A percentile compares a stretch with the other conserved stretches of the same genome.
phyloP scores from a whole-genome alignment of 2,113 vertebrate genomes.

The Eudorcas thomsonii region DNA sequence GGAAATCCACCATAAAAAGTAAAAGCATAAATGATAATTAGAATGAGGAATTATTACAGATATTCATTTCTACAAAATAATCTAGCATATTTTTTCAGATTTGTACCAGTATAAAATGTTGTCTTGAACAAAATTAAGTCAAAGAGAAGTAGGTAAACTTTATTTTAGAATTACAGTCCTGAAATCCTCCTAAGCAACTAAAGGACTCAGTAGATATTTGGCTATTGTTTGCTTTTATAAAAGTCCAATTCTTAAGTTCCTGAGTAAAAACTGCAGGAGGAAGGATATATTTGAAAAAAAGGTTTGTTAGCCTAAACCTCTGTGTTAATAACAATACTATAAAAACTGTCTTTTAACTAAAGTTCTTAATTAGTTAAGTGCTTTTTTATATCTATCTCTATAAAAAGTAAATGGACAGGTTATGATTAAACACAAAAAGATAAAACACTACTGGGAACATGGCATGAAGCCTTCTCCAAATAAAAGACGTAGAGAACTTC shows the following conservation, averaged over 20 bases:
- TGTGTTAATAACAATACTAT: background rate
- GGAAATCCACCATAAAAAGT: background rate
- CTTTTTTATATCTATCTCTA: background rate
- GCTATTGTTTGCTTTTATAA: background rate
- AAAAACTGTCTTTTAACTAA: background rate
- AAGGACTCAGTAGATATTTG: background rate
- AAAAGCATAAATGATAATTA: background rate
- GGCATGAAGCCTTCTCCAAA: background rate
- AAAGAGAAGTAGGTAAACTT: background rate
- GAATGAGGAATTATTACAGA: background rate
- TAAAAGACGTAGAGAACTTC: constrained; percentile 5
- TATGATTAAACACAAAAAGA: background rate
- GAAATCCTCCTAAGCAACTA: background rate
- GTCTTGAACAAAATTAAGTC: constrained; percentile 36
- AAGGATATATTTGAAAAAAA: background rate
- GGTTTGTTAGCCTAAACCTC: background rate
- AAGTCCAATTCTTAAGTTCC: background rate
- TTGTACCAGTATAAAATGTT: background rate
- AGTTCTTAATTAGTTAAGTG: background rate
- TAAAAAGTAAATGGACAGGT: background rate
- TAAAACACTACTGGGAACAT: background rate
- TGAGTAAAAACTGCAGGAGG: background rate
- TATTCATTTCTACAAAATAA: background rate
- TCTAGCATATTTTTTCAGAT: background rate
- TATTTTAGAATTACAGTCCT: background rate